Conservation (phyloP, 1,140 invertebrate genomes). For the Lethrus apterus region DNA sequence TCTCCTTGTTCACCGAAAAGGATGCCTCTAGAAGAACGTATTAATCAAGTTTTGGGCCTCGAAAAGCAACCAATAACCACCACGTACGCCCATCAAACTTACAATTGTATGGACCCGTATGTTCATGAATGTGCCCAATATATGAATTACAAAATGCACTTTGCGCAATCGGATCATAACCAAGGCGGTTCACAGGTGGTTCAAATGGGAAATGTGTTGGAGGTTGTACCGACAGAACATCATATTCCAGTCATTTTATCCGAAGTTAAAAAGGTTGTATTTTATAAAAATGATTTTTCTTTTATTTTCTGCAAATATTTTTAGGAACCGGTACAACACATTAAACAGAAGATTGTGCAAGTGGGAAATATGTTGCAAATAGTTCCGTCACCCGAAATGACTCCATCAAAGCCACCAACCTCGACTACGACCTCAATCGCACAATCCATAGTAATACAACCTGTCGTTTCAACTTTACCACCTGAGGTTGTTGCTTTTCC, state of each 20-base stretch:
- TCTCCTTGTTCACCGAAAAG: conserved; percentile 27
- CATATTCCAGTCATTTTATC: conserved; percentile 3
- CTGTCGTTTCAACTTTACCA: no score
- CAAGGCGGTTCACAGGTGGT: conserved; percentile 30
- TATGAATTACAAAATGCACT: conserved; percentile 12
- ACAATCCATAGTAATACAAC: no score
- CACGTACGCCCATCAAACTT: conserved; percentile 9
- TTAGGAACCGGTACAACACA: neutral
- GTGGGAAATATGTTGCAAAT: conserved; percentile 54
- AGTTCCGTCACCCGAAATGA: conserved; percentile 35
- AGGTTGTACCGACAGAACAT: conserved; percentile 45
- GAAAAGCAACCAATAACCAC: conserved; percentile 14
- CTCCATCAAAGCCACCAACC: neutral
- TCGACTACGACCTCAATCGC: neutral
- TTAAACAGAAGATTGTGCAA: conserved; percentile 37
- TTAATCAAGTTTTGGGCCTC: conserved; percentile 34
- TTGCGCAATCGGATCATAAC: conserved; percentile 8
- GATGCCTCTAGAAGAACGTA: conserved; percentile 33
- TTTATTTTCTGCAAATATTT: neutral
- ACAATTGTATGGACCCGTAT: conserved; percentile 8
- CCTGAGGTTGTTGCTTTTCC: no score
- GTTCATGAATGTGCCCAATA: conserved; percentile 9
- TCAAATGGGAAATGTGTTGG: conserved; percentile 48
- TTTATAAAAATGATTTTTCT: neutral
- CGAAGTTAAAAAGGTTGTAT: conserved; percentile 11